These are phyloP conservation scores for Dynastes maya DNA, from an alignment of 2,888 invertebrate genomes.

Conservation along the genomic window DNA sequence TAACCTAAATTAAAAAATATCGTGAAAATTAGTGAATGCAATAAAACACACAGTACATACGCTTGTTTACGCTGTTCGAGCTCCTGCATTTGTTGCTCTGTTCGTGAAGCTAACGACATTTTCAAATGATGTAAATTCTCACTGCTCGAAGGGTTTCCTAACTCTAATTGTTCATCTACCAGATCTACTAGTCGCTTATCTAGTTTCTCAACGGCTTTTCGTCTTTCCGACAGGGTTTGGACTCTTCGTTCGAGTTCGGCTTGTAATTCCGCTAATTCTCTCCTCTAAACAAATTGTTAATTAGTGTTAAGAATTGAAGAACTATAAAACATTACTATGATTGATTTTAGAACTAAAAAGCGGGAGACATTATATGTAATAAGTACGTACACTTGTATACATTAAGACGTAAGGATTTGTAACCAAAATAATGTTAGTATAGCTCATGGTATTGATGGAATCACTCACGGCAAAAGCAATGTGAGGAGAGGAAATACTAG, in stretches of 20 bases:
- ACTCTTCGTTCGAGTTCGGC: conserved; percentile 78
- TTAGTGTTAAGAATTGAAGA: neutral
- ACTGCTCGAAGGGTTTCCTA: conserved; percentile 66
- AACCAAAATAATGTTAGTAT: no score
- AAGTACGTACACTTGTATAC: no score
- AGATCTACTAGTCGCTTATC: conserved; percentile 80
- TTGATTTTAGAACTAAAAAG: no score
- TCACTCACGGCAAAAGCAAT: no score
- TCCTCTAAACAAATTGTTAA: conserved; percentile 74
- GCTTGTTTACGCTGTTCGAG: conserved; percentile 73
- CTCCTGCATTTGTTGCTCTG: conserved; percentile 72
- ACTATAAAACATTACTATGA: no score
- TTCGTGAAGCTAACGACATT: conserved; percentile 69
- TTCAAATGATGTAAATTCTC: conserved; percentile 66
- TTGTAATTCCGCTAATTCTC: conserved; percentile 81
- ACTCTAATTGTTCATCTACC: conserved; percentile 76
- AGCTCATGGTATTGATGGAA: no score
- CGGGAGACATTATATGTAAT: no score
- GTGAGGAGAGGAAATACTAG: no score
- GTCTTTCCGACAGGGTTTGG: conserved; percentile 76
- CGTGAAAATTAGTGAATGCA: neutral
- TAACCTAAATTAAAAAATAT: conserved; percentile 71
- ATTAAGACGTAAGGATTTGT: no score
- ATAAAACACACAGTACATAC: conserved; percentile 61
- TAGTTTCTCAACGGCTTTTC: conserved; percentile 79